phyloP scores from a whole-genome alignment of 1,140 invertebrate species.

The Ips nitidus region DNA sequence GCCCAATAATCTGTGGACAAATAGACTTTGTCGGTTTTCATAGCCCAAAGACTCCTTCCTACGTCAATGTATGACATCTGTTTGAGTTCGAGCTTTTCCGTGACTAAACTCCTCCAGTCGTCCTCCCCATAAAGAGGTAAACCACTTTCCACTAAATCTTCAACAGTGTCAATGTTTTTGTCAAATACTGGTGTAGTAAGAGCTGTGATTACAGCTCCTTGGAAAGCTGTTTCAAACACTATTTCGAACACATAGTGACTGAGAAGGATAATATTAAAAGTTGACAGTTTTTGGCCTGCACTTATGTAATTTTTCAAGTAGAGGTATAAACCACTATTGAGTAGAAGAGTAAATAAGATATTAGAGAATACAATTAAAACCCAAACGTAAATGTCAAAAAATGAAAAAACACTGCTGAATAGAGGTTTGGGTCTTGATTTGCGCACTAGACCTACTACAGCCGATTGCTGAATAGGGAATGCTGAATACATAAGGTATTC shows the following conservation, averaged over 20 bases:
- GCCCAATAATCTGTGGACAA: constrained; percentile 1
- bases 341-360: background rate
- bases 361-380: constrained; percentile 6
- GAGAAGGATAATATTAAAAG: background rate
- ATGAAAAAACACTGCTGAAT: constrained; percentile 6
- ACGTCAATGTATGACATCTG: constrained; percentile 14
- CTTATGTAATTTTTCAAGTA: background rate
- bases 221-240: constrained; percentile 16
- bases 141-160: constrained; percentile 13
- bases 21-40: background rate
- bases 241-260: constrained; percentile 1
- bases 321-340: background rate
- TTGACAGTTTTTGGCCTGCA: no score
- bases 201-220: constrained; percentile 21
- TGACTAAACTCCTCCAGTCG: constrained; percentile 11
- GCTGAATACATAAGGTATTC: constrained; percentile 3
- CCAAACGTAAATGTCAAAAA: constrained; percentile 21
- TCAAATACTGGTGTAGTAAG: constrained; percentile 22
- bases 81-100: background rate
- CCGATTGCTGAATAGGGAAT: background rate
- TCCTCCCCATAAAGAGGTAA: constrained; percentile 9
- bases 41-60: background rate
- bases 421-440: constrained; percentile 8
- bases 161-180: constrained; percentile 17
- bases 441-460: constrained; percentile 7